Evolutionary conservation across 2,797 vertebrate species (phyloP).

Genomic region (Enteromius mattozi): DNA sequence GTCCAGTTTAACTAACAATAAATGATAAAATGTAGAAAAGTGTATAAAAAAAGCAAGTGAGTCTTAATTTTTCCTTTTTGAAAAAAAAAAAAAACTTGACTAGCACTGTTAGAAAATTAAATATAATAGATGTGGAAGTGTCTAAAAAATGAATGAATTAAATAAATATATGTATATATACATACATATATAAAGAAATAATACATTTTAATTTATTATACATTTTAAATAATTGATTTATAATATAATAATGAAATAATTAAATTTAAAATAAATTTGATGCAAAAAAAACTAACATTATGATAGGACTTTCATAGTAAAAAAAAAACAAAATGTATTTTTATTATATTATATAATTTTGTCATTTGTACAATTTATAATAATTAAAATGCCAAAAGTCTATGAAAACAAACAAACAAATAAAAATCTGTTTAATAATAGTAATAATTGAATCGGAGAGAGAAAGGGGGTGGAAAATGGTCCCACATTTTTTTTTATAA

Average conservation of each 20-base stretch:
- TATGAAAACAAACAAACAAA: background rate
- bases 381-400: background rate
- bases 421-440: background rate
- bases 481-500: background rate
- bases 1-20: background rate
- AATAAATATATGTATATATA: no score
- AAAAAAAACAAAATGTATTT: background rate
- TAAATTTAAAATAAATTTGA: background rate
- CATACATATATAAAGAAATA: no score
- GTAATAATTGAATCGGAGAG: background rate
- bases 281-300: background rate
- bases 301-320: no score
- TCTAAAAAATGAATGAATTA: no score
- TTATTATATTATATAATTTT: no score
- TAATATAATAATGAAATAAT: no score
- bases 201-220: no score
- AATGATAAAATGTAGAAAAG: background rate
- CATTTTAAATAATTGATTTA: no score
- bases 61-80: no score
- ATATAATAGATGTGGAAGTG: background rate
- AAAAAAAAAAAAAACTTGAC: background rate
- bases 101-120: background rate
- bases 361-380: background rate
- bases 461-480: background rate
- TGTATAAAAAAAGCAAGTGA: background rate